Base-by-base conservation (phyloP, 1,140 invertebrate genomes). In the Leguminivora glycinivorella region DNA sequence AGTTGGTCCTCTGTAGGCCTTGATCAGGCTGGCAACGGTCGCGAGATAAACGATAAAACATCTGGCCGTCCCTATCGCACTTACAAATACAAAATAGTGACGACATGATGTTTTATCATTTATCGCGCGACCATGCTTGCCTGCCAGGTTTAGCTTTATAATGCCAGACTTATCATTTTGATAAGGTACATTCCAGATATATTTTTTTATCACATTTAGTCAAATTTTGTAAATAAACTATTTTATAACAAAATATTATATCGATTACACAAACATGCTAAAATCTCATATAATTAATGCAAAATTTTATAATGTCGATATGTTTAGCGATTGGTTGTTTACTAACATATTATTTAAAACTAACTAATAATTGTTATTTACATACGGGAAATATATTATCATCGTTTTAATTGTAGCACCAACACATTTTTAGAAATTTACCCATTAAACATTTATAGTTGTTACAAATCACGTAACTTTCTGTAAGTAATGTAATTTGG, bases 221-320 rank as follows among this genome's bases (percentile, higher is more conserved):
- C 47, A n/a, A 52, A 52, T 52, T 52, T 52, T 52, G 47, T 52
- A 52, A 22, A 52, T 60, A 63, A 26, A 58, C 26, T 47, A 56
- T 43, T 63, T 40, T n/a, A 43, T 52, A 67, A 58, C 63, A 47
- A 69, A 67, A 70, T 43, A 12, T 69, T 56, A 67, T 69, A 71
- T 66, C 68, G 56, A 67, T 67, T 70, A 70, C 71, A 70, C 56
- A 43, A 70, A 22, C 47, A 22, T 52, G 17, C 47, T 52, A 52
- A 22, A 52, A 52, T 52, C 47, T 52, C 47, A 52, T 52, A 52
- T n/a, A 9, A 52, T 9, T 52, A 52, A 52, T 52, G 43, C n/a
- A 52, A 52, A 52, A 52, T n/a, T 43, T 43, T 14, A 43, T 43
- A 43, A 43, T 22, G 17, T 10, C 47, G 47, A 52, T 52, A 52